Percentiles rank a stretch among this genome's conserved stretches.
phyloP scores from a whole-genome alignment of 2,113 vertebrate species.

The Chlorocebus sabaeus region DNA sequence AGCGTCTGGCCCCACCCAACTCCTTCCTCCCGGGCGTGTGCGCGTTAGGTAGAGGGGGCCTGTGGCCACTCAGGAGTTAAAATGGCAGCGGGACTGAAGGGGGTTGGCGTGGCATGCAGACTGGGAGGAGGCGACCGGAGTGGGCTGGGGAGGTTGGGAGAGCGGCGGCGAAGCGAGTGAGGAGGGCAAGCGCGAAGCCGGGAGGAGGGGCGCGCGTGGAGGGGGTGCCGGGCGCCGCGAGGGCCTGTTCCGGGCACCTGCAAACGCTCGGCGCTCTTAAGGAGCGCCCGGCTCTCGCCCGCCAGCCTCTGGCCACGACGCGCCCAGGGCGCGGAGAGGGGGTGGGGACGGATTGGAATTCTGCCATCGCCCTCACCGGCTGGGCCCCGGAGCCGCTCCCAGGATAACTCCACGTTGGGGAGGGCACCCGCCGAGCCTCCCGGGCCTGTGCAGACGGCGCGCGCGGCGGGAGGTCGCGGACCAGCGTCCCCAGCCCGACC shows the following conservation, averaged over 20 bases:
- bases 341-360: neutral
- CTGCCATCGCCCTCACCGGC: neutral
- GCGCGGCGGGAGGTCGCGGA: neutral
- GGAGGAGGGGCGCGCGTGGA: constrained; percentile 40
- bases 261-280: neutral
- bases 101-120: constrained; percentile 59
- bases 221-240: constrained; percentile 3
- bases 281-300: constrained; percentile 21
- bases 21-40: neutral
- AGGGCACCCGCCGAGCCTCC: neutral
- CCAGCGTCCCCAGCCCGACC: neutral
- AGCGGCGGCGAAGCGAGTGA: constrained; percentile 36
- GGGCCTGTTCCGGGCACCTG: constrained; percentile 21
- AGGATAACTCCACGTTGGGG: neutral
- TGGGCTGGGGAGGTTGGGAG: constrained; percentile 63
- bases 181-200: constrained; percentile 4
- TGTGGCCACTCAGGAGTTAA: constrained; percentile 73
- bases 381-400: constrained; percentile 28
- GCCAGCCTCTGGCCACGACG: neutral
- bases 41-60: neutral
- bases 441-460: neutral
- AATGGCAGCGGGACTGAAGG: constrained; percentile 58
- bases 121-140: constrained; percentile 66
- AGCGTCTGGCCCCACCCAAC: constrained; percentile 46
- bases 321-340: neutral